Conservation (phyloP, 2,113 vertebrate species). For the Maccullochella peelii region DNA sequence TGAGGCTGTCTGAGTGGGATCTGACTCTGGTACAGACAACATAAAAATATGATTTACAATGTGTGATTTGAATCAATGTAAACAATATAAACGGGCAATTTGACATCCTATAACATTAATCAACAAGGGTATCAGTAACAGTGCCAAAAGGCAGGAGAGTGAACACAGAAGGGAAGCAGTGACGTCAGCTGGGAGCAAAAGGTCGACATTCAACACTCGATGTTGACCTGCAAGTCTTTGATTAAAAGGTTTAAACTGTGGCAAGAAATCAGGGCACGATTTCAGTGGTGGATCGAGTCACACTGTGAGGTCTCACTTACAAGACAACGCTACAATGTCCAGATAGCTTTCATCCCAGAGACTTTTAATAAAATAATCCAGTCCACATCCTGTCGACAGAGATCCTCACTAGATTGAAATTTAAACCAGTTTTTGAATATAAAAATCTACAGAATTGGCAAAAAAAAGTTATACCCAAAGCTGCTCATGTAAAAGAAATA, state of each 20-base stretch:
- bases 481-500: too few relatives aligned
- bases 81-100: too few relatives aligned
- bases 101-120: neutral
- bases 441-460: too few relatives aligned
- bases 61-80: neutral
- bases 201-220: neutral
- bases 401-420: neutral
- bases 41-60: too few relatives aligned
- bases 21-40: too few relatives aligned
- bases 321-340: neutral
- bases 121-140: neutral
- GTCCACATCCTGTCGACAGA: neutral
- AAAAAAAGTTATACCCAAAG: too few relatives aligned
- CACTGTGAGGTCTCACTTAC: constrained; percentile 13
- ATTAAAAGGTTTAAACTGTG: constrained; percentile 29
- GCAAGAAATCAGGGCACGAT: neutral
- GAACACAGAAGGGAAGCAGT: neutral
- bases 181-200: neutral
- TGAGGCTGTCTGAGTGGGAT: too few relatives aligned
- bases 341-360: neutral
- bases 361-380: neutral
- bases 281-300: neutral
- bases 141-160: neutral
- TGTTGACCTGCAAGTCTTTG: constrained; percentile 8
- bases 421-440: too few relatives aligned